Percentiles rank a stretch among this genome's conserved stretches.
phyloP scores from a whole-genome alignment of 2,113 vertebrate species.

The Chaenogobius annularis region DNA sequence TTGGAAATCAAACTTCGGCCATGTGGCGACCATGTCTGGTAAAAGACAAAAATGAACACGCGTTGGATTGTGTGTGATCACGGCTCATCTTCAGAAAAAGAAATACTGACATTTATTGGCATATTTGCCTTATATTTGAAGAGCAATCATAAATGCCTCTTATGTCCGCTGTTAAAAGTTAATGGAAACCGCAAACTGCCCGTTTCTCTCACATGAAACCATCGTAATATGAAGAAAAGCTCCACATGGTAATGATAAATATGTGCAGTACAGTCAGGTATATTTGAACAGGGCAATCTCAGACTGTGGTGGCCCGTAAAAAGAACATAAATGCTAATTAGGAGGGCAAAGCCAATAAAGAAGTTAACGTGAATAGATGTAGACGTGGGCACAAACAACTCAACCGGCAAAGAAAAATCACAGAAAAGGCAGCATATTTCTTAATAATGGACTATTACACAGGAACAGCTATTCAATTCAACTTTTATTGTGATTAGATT shows the following conservation, averaged over 20 bases:
- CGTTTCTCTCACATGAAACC: constrained; percentile 60
- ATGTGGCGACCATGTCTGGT: constrained; percentile 40
- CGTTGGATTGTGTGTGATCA: constrained; percentile 51
- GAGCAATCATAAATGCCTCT: constrained; percentile 38
- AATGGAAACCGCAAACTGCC: constrained; percentile 53
- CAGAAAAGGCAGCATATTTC: too few species aligned
- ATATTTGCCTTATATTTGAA: constrained; percentile 36
- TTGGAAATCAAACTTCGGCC: constrained; percentile 6
- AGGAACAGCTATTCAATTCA: too few species aligned
- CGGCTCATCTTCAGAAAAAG: constrained; percentile 40
- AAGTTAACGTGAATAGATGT: not conserved
- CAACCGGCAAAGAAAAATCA: too few species aligned
- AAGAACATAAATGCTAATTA: constrained; percentile 4
- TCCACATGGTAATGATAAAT: constrained; percentile 67
- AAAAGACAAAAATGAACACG: constrained; percentile 33
- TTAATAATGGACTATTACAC: too few species aligned
- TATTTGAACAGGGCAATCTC: constrained; percentile 24
- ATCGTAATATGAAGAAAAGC: constrained; percentile 59
- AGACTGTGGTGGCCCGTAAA: constrained; percentile 13
- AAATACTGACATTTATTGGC: constrained; percentile 40
- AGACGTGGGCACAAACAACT: too few species aligned
- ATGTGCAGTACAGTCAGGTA: constrained; percentile 25
- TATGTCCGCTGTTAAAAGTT: constrained; percentile 49
- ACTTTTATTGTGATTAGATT: too few species aligned
- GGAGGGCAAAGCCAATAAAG: not conserved